phyloP scores from a whole-genome alignment of 37 sponge, comb jelly and placozoan species.

The Theonella swinhoei region DNA sequence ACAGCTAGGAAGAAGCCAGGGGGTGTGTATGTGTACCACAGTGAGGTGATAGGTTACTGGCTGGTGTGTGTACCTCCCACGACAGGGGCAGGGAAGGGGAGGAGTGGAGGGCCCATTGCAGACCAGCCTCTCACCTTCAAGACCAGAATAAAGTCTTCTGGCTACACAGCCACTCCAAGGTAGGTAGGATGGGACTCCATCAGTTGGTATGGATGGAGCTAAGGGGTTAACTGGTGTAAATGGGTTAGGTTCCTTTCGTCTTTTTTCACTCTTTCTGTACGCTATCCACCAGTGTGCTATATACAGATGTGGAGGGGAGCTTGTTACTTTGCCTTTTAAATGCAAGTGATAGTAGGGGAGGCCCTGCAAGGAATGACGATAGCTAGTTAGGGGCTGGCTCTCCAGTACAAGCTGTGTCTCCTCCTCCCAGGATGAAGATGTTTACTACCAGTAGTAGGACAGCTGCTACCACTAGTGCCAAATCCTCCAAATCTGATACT shows the following conservation, averaged over 20 bases:
- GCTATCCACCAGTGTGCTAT: too few species aligned
- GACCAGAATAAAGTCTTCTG: slow-evolving; percentile 86
- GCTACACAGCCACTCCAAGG: slow-evolving; percentile 77
- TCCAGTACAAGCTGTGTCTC: neutral
- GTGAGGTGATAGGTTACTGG: too few species aligned
- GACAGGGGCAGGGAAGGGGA: neutral
- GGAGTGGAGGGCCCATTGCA: neutral
- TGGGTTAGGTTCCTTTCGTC: too few species aligned
- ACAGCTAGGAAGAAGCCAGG: neutral
- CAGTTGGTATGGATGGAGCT: too few species aligned
- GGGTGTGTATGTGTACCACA: neutral
- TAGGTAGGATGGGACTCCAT: neutral
- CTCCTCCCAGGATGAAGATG: slow-evolving; percentile 15
- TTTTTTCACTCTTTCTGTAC: too few species aligned
- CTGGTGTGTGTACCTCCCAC: neutral
- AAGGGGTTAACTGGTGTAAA: too few species aligned
- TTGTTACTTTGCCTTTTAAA: too few species aligned
- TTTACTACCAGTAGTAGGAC: slow-evolving; percentile 30
- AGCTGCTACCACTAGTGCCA: neutral
- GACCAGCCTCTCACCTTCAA: slow-evolving; percentile 89
- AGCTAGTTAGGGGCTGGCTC: too few species aligned
- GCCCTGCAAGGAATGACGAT: too few species aligned
- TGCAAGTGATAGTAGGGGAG: neutral
- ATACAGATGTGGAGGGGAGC: neutral
- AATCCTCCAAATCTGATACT: too few species aligned